A percentile compares a stretch with the other conserved stretches of the same genome.
phyloP scores from a whole-genome alignment of 1,140 invertebrate genomes.

The Delia radicum region DNA sequence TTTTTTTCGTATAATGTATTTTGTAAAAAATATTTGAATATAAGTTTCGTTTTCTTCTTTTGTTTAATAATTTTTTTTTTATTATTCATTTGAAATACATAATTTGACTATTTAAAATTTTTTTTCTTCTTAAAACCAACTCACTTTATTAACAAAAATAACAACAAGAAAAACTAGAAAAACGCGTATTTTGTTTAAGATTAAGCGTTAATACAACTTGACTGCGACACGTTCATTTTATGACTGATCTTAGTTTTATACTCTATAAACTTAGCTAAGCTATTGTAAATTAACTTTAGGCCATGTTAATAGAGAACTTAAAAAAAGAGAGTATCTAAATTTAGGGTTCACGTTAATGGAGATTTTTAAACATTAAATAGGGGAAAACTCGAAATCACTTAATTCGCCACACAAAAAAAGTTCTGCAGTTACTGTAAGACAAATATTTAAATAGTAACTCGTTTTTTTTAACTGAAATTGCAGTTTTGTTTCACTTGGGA shows the following conservation, averaged over 20 bases:
- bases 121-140: background rate
- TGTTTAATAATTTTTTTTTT: background rate
- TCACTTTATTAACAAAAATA: background rate
- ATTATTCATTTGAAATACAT: background rate
- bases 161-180: conserved; percentile 14
- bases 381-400: too few species aligned
- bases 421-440: too few species aligned
- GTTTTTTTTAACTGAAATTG: too few species aligned
- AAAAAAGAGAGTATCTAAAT: too few species aligned
- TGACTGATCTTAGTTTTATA: conserved; percentile 2
- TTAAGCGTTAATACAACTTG: background rate
- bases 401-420: too few species aligned
- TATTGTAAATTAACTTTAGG: background rate
- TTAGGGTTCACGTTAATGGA: too few species aligned
- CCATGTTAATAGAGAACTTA: background rate
- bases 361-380: too few species aligned
- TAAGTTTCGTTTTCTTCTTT: background rate
- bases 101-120: background rate
- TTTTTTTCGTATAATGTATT: background rate
- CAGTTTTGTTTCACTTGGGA: too few species aligned
- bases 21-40: background rate
- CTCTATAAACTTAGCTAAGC: background rate
- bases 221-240: background rate
- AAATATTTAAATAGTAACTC: too few species aligned
- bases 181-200: conserved; percentile 8